Conservation (phyloP, 2,113 vertebrate species). For the Brienomyrus brachyistius region DNA sequence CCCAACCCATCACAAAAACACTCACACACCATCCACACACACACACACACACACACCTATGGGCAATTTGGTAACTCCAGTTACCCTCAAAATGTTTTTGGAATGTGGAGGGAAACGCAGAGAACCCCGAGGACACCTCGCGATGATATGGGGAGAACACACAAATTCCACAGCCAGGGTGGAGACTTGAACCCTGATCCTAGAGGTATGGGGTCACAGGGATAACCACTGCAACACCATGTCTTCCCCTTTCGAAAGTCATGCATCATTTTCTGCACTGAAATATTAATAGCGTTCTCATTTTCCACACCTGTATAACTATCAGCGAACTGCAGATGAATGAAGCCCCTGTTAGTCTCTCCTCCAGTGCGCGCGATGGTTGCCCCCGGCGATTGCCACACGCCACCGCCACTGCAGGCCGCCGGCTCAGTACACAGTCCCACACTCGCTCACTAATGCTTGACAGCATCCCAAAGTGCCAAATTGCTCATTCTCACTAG, state of each 20-base stretch:
- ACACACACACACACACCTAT: not conserved
- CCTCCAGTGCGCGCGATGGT: not conserved
- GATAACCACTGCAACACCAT: too few relatives aligned
- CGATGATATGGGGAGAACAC: too few relatives aligned
- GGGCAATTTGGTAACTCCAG: not conserved
- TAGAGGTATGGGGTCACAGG: not conserved
- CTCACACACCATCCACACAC: not conserved
- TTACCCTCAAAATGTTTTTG: not conserved
- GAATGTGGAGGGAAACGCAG: too few relatives aligned
- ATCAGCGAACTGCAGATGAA: not conserved
- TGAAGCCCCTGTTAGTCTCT: not conserved
- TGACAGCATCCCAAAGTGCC: not conserved
- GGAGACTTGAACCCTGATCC: not conserved
- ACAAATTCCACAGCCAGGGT: not conserved
- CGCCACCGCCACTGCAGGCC: not conserved
- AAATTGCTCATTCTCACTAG: not conserved
- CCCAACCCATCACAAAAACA: not conserved
- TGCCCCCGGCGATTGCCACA: not conserved
- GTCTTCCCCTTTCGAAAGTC: not conserved
- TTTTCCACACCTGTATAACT: not conserved
- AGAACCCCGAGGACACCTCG: too few relatives aligned
- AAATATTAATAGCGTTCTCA: not conserved
- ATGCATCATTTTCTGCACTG: not conserved
- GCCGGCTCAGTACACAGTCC: not conserved
- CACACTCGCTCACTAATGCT: not conserved